Evolutionary conservation across 1,140 invertebrate species (phyloP), one percentile per base, ranked within the genome.

Genomic region (Limonius californicus): DNA sequence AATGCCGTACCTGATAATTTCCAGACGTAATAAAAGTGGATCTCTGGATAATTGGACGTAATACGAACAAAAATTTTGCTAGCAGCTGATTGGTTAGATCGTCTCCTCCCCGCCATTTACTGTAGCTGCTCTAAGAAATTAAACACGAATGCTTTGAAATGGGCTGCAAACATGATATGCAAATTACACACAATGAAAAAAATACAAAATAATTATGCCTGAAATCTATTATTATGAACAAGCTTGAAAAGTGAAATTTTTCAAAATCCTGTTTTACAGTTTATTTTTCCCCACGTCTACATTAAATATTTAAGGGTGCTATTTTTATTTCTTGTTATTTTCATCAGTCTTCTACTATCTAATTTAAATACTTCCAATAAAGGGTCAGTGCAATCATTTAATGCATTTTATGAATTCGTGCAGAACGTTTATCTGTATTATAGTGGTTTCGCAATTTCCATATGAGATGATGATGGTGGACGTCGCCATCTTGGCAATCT

Each of bases 381-480:
- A 47, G 55, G 57, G 61, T 16, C 14, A 56, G 32, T 54, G 32
- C 11, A 56, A 56, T 59, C 56, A 27, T 66, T 66, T 66, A 62
- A 66, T 66, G 61, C 64, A 62, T 62, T 59, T 63, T 63, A 59
- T 56, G 58, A 57, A 66, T 66, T 63, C 64, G 64, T 60, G 61
- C 61, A 43, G 42, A 58, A 55, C 64, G 62, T 64, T 64, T 66
- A 66, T 64, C 61, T 47, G 54, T 57, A 66, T 66, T 66, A 66
- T 64, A 65, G 64, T 62, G 57, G 27, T 65, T 60, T 57, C 21
- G 61, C 55, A 65, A 65, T 65, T 65, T 65, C 63, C 63, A 65
- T 65, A 65, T 61, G 27, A 35, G 59, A 42, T 63, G 64, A 66
- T 61, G 59, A 61, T 57, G 63, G 56, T 63, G 57, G 45, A 62